phyloP scores from a whole-genome alignment of 2,113 vertebrate genomes.

The Xiphias gladius region DNA sequence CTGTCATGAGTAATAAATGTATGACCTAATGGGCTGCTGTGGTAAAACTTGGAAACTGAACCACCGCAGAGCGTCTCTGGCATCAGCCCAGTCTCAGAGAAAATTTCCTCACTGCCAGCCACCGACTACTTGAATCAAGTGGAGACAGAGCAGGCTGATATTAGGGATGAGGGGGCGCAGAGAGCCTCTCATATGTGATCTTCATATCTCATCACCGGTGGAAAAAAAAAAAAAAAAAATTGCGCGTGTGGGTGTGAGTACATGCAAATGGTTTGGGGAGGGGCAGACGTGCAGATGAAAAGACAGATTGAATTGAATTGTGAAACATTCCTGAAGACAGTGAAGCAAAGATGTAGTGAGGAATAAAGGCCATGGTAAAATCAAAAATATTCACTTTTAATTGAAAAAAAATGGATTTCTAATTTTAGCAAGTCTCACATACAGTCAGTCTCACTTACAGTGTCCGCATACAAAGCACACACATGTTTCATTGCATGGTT shows the following conservation, averaged over 20 bases:
- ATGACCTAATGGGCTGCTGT: slow-evolving; percentile 61
- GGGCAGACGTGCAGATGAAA: slow-evolving; percentile 42
- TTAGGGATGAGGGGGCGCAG: slow-evolving; percentile 69
- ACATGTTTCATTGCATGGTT: neutral
- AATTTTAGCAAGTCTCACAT: neutral
- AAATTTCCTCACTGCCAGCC: slow-evolving; percentile 63
- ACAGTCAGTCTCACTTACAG: neutral
- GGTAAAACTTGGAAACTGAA: slow-evolving; percentile 53
- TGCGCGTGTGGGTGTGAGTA: slow-evolving; percentile 59
- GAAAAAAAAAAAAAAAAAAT: slow-evolving; percentile 31
- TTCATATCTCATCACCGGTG: slow-evolving; percentile 62
- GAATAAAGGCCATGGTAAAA: neutral
- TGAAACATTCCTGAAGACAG: slow-evolving; percentile 51
- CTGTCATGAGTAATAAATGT: slow-evolving; percentile 57
- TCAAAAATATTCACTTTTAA: slow-evolving; percentile 19
- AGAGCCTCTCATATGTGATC: slow-evolving; percentile 70
- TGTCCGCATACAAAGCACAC: neutral
- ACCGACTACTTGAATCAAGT: slow-evolving; percentile 57
- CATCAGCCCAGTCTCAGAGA: slow-evolving; percentile 56
- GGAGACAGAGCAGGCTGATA: slow-evolving; percentile 58
- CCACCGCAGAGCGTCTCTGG: slow-evolving; percentile 50
- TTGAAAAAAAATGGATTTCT: neutral
- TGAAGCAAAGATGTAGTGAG: neutral
- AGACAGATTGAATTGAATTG: slow-evolving; percentile 56
- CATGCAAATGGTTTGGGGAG: slow-evolving; percentile 63